Conservation (phyloP, 1,140 invertebrate genomes). For the Diorhabda sublineata region DNA sequence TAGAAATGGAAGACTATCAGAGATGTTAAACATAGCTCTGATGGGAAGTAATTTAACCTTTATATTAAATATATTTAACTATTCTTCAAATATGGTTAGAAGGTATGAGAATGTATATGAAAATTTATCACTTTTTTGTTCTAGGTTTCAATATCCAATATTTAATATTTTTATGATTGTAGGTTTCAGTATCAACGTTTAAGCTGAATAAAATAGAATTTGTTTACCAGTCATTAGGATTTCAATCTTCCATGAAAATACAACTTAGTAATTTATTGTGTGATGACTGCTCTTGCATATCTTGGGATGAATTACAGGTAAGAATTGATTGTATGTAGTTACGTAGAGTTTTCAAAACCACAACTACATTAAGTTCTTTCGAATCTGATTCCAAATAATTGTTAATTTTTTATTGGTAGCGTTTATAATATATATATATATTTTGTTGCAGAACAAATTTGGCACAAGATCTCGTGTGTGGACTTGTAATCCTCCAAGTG, state of each 20-base stretch:
- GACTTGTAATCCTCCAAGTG: slow-evolving; percentile 55
- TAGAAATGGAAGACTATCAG: too few relatives aligned
- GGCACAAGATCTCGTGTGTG: slow-evolving; percentile 66
- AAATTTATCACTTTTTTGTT: not conserved
- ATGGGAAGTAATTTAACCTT: too few relatives aligned
- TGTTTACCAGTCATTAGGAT: slow-evolving; percentile 72
- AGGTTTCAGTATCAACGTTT: slow-evolving; percentile 77
- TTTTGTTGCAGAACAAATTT: slow-evolving; percentile 60
- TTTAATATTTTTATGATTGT: slow-evolving; percentile 7
- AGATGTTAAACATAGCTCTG: too few relatives aligned
- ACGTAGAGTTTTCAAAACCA: too few relatives aligned
- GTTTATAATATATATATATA: too few relatives aligned
- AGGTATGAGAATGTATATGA: too few relatives aligned
- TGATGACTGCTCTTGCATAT: slow-evolving; percentile 81
- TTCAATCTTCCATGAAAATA: slow-evolving; percentile 67
- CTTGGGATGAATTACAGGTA: slow-evolving; percentile 93
- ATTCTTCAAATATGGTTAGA: too few relatives aligned
- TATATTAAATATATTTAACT: too few relatives aligned
- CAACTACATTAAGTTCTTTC: too few relatives aligned
- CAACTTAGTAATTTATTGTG: slow-evolving; percentile 71
- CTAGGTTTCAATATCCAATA: not conserved
- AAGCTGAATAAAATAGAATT: slow-evolving; percentile 79
- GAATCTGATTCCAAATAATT: too few relatives aligned
- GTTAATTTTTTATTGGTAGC: too few relatives aligned
- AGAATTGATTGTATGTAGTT: slow-evolving; percentile 26